A percentile compares a stretch with the other conserved stretches of the same genome.
Conservation (phyloP, 2,797 vertebrate genomes). For the Melanotaenia trifasciata region DNA sequence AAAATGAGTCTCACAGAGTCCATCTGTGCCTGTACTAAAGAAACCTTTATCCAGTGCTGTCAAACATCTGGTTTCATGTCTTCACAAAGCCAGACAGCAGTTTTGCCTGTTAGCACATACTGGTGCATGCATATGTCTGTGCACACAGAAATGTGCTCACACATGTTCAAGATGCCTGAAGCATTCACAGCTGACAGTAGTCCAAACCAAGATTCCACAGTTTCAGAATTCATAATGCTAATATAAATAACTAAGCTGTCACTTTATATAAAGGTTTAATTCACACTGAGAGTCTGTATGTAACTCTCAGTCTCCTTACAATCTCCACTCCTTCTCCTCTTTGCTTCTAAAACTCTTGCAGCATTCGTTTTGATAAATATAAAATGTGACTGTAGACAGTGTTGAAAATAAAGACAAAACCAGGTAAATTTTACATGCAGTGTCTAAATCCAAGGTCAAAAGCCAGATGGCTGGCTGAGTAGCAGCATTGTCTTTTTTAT, state of each 20-base stretch:
- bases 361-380: not conserved
- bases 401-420: not conserved
- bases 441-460: not conserved
- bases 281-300: constrained; percentile 32
- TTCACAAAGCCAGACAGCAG: constrained; percentile 34
- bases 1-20: constrained; percentile 13
- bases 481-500: not conserved
- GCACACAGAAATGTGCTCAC: constrained; percentile 11
- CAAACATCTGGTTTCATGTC: constrained; percentile 52
- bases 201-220: constrained; percentile 17
- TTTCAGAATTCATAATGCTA: constrained; percentile 52
- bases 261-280: constrained; percentile 46
- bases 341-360: constrained; percentile 2
- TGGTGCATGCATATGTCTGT: constrained; percentile 19
- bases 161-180: constrained; percentile 3
- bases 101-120: constrained; percentile 16
- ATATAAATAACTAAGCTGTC: constrained; percentile 62
- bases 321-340: not conserved
- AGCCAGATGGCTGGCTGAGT: not conserved
- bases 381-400: not conserved
- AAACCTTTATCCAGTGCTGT: constrained; percentile 6
- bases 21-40: constrained; percentile 14
- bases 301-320: constrained; percentile 2
- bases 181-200: constrained; percentile 23
- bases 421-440: not conserved